Evolutionary conservation across 2,797 vertebrate genomes (phyloP).

Genomic region (Merluccius polli): DNA sequence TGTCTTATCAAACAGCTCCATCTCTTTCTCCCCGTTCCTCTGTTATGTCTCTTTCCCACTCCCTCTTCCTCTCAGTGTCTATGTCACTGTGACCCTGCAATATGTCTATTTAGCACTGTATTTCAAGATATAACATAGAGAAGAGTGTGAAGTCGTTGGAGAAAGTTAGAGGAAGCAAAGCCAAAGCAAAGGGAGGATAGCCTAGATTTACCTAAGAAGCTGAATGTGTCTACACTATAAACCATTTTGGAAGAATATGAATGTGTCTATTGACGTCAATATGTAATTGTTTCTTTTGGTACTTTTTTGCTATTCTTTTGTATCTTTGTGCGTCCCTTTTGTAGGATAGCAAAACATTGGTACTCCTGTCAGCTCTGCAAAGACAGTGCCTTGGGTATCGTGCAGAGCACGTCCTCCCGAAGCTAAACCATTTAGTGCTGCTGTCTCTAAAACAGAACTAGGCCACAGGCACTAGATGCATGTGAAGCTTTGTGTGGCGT

Average conservation of each 20-base stretch:
- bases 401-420: not conserved
- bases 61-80: slow-evolving; percentile 24
- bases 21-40: not conserved
- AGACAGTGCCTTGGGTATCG: not conserved
- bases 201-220: too few relatives aligned
- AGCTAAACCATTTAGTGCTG: not conserved
- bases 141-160: too few relatives aligned
- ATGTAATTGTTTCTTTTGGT: not conserved
- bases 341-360: not conserved
- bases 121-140: too few relatives aligned
- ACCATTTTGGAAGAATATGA: too few relatives aligned
- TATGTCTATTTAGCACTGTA: too few relatives aligned
- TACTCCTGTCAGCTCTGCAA: not conserved
- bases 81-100: slow-evolving; percentile 12
- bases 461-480: not conserved
- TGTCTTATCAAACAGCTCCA: not conserved
- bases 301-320: not conserved
- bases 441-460: not conserved
- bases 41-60: slow-evolving; percentile 29
- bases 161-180: too few relatives aligned
- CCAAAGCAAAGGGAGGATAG: too few relatives aligned
- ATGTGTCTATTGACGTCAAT: too few relatives aligned
- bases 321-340: not conserved
- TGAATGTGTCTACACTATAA: slow-evolving; percentile 29
- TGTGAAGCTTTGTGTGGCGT: too few relatives aligned